phyloP scores from a whole-genome alignment of 2,113 vertebrate genomes.

The Tretioscincus oriximinensis region DNA sequence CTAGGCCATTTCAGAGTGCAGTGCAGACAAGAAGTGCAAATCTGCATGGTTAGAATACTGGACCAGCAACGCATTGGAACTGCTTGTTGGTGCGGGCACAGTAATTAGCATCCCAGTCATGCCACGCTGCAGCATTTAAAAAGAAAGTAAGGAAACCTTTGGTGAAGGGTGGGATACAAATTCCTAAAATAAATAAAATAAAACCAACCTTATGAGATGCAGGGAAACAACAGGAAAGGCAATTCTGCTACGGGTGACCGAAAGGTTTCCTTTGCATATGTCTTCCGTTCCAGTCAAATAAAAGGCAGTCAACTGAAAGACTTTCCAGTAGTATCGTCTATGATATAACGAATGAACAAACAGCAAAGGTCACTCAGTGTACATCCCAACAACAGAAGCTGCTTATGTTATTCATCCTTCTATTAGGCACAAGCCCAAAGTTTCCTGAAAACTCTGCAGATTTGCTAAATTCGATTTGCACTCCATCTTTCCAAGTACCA shows the following conservation, averaged over 20 bases:
- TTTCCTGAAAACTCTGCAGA: not conserved
- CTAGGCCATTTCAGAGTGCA: no score
- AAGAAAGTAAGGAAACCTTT: no score
- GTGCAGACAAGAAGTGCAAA: no score
- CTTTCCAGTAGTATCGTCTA: not conserved
- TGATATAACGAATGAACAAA: slow-evolving; percentile 15
- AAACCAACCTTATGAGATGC: no score
- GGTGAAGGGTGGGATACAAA: no score
- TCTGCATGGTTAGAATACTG: no score
- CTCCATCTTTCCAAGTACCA: not conserved
- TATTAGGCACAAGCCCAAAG: not conserved
- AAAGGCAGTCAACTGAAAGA: slow-evolving; percentile 27
- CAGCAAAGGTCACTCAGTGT: not conserved
- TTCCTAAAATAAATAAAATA: no score
- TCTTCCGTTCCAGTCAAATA: slow-evolving; percentile 36
- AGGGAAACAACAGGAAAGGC: no score
- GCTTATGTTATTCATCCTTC: slow-evolving; percentile 28
- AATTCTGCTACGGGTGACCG: not conserved
- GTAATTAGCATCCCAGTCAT: no score
- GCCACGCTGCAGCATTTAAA: no score
- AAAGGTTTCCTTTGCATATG: not conserved
- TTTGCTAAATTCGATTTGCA: slow-evolving; percentile 4
- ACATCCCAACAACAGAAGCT: slow-evolving; percentile 36
- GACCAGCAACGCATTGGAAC: no score
- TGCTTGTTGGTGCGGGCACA: no score